Evolutionary conservation across 1,140 invertebrate genomes (phyloP).

Genomic region (Battus philenor): DNA sequence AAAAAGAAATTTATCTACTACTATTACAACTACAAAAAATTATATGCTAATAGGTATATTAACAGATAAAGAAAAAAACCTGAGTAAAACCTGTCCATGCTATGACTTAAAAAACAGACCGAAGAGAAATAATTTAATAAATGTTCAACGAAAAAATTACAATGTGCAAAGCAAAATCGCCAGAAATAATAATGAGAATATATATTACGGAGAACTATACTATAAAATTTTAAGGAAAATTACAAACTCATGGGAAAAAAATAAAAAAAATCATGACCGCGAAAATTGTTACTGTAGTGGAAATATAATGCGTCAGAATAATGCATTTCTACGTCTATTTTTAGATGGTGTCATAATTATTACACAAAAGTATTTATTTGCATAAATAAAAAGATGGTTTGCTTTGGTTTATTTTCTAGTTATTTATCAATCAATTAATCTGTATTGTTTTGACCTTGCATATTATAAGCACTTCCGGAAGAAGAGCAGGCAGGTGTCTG

Average conservation of each 20-base stretch:
- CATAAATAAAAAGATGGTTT: too few species aligned
- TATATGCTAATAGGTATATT: not conserved
- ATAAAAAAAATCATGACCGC: constrained; percentile 18
- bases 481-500: too few species aligned
- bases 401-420: too few species aligned
- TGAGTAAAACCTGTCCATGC: not conserved
- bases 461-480: too few species aligned
- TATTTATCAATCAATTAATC: too few species aligned
- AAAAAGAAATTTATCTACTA: not conserved
- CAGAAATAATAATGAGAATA: constrained; percentile 4
- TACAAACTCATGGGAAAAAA: constrained; percentile 26
- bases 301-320: constrained; percentile 2
- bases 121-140: too few species aligned
- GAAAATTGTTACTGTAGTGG: constrained; percentile 35
- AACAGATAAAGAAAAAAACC: not conserved
- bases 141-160: too few species aligned
- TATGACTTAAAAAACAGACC: constrained; percentile 3
- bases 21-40: not conserved
- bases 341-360: constrained; percentile 12
- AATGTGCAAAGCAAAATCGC: too few species aligned
- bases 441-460: too few species aligned
- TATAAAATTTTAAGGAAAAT: constrained; percentile 44
- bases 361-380: too few species aligned
- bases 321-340: constrained; percentile 9
- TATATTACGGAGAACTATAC: constrained; percentile 46